Evolutionary conservation across 2,888 invertebrate species (phyloP), one percentile per base, ranked within the genome.

Genomic region (Arrhopalites spinosus): DNA sequence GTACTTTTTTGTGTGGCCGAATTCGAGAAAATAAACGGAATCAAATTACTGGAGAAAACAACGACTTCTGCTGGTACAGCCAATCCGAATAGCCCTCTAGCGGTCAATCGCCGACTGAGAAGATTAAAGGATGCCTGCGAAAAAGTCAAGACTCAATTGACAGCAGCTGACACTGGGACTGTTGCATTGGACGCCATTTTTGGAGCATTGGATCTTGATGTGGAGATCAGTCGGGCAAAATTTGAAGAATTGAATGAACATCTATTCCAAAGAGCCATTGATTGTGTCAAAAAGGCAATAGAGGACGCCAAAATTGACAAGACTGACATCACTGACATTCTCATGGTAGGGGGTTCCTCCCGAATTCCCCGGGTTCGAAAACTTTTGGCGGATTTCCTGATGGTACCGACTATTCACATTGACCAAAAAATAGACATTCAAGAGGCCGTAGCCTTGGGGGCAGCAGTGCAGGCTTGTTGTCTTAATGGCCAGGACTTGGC

Each of bases 371-470:
- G 74, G 47, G 50, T 79, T 1, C 61, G 64, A 20, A n/a, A 74
- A 50, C 68, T 76, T 68, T 64, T 87, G 53, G 86, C 86, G 77
- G 87, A 88, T 70, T 87, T 84, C 83, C 88, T 88, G 84, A 85
- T 86, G 82, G 87, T 87, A 5, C 75, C 88, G 88, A 85, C 88
- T 88, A 81, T 88, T 87, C 70, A 86, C 86, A 8, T 56, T 2
- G 27, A 36, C 73, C 84, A 87, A 72, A 87, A 87, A 75, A 87
- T 88, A 80, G 88, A 88, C 83, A 88, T 88, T 50, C 88, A 88
- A 82, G 88, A 89, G 82, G 88, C 88, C 75, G 88, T 89, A 36
- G 89, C 88, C 50, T 88, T 86, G 80, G 88, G 88, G 73, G 88
- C 88, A 53, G 88, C 89, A 76, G 88, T 89, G 20, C 88, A 89